Evolutionary conservation across 2,797 vertebrate species (phyloP), one percentile per base, ranked within the genome.

Genomic region (Tapera naevia): DNA sequence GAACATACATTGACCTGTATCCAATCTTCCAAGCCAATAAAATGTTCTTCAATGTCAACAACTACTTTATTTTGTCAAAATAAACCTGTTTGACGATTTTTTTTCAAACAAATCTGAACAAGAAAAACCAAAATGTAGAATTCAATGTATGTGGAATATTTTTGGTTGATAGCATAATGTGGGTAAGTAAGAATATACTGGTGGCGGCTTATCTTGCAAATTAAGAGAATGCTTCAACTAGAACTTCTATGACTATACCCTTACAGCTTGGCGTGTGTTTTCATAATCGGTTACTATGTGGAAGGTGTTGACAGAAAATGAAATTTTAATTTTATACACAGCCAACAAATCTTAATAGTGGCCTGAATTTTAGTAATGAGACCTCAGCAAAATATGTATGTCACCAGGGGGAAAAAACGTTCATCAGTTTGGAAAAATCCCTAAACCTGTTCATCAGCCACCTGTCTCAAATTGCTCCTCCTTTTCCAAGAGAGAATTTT

Each of bases 281-380:
- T 95, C 94, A 86, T 95, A 88, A 93, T 95, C 92, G 84, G 89
- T 93, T 93, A 91, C 87, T 91, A 79, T 91, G 91, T 88, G 82
- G 89, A 96, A 97, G 94, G 96, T 95, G 96, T 97, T 95, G 96
- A 96, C 95, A 95, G 94, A 96, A 95, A 96, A 96, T 94, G 94
- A 97, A 97, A 94, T 96, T 96, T 95, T 91, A 94, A 95, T 95
- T 97, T 94, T 94, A 89, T 88, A 93, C 94, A 92, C 85, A 96
- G 95, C 96, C 95, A 97, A 95, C 76, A 96, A 94, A 94, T 96
- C 92, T 97, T 96, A 96, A 95, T 95, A 89, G 91, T 88, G 89
- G 89, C 94, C 95, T 93, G 87, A 94, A 97, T 96, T 96, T 97
- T 96, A 88, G 94, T 94, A 96, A 93, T 94, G 95, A 97, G 95